Evolutionary conservation across 2,113 vertebrate genomes (phyloP), one percentile per base, ranked within the genome.

Genomic region (Pandion haliaetus): DNA sequence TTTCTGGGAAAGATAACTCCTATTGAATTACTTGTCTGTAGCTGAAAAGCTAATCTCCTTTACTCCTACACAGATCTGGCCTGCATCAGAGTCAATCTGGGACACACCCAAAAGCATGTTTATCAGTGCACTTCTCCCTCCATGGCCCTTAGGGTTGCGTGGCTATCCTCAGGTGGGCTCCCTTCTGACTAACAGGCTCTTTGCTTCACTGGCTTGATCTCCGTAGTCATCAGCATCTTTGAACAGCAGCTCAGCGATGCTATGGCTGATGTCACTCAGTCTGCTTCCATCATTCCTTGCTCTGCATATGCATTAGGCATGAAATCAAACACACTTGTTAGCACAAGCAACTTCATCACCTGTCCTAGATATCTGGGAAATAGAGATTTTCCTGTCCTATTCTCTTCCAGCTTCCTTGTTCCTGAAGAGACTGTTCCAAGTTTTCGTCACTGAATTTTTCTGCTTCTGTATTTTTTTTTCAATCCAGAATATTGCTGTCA

Each of bases 61-160:
- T 25, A 55, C 55, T 82, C 20, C 42, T 40, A 65, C 72, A 32
- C 19, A 3, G 20, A 50, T 40, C 17, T 55, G 32, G 44, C 2
- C 1, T 20, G 62, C 54, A 32, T 6, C 26, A 58, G 10, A 72
- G 42, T 54, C 26, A 44, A 26, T 8, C 79, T 44, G 74, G 28
- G 44, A 55, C 52, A 65, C 44, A 34, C 70, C 34, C 52, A 42
- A 11, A 74, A 34, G 38, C 20, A 6, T 2, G 17, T 79, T 85
- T 52, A 61, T 59, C 36, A 8, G 66, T 3, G n/a, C 47, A 10
- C 25, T 55, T 54, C 19, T 74, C 11, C 34, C 52, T 31, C 15
- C 49, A 3, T 0, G 6, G 34, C 40, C 18, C 26, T 14, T 2
- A 8, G 23, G 40, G 34, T 16, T 23, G 23, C 0, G 1, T 18